Conservation (phyloP, 2,797 vertebrate species). For the Glossophaga mutica region DNA sequence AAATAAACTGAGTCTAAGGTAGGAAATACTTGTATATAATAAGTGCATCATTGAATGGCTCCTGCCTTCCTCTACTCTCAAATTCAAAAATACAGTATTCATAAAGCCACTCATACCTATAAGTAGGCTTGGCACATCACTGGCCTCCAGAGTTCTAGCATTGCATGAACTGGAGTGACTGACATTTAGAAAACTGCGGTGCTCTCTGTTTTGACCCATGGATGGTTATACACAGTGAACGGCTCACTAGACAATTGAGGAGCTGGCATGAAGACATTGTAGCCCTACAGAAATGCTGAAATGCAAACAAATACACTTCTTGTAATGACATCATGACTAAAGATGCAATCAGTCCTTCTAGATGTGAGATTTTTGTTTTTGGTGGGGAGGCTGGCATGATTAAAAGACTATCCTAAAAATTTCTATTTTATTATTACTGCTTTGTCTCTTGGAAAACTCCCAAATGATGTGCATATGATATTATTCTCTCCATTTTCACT, state of each 20-base stretch:
- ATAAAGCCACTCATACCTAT: neutral
- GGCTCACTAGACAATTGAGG: neutral
- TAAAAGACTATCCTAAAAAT: neutral
- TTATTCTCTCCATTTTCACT: neutral
- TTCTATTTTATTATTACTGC: neutral
- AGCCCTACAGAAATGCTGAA: neutral
- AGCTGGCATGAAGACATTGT: neutral
- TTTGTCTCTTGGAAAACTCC: neutral
- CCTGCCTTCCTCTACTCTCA: neutral
- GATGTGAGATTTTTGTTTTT: neutral
- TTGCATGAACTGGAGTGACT: neutral
- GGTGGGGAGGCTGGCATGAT: neutral
- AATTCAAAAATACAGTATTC: neutral
- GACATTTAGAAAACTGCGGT: neutral
- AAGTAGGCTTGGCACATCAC: neutral
- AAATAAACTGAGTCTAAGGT: neutral
- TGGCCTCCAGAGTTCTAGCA: neutral
- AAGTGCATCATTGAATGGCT: neutral
- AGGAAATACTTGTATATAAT: neutral
- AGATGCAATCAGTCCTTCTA: neutral
- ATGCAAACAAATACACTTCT: neutral
- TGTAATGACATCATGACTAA: neutral
- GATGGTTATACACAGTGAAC: neutral
- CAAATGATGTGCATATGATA: neutral
- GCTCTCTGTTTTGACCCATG: neutral